Percentiles rank a stretch among this genome's conserved stretches.
Conservation (phyloP, 2,888 invertebrate species). For the Eupelmus urozonus region DNA sequence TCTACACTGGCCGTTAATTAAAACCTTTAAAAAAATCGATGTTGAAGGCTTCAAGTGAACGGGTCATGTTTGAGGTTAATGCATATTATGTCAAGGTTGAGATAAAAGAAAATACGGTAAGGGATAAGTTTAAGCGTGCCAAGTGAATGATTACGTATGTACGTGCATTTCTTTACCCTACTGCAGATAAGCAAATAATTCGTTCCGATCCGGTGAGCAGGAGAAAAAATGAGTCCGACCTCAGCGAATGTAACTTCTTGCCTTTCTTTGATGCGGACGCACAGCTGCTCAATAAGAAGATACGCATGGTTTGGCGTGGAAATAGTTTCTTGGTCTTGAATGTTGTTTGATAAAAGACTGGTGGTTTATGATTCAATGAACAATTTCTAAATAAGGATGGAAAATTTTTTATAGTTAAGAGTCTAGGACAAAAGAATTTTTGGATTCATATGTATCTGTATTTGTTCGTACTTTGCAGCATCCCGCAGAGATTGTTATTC, state of each 20-base stretch:
- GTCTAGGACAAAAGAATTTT: too few relatives aligned
- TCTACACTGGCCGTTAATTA: background rate
- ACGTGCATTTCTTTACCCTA: too few relatives aligned
- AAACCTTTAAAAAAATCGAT: background rate
- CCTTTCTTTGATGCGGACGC: background rate
- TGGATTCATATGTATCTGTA: too few relatives aligned
- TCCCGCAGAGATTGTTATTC: too few relatives aligned
- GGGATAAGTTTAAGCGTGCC: constrained; percentile 15
- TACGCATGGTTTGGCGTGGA: too few relatives aligned
- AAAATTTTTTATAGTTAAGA: too few relatives aligned
- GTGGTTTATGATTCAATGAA: too few relatives aligned
- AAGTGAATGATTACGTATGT: background rate
- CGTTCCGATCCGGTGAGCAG: constrained; percentile 34
- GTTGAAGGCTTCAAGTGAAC: too few relatives aligned
- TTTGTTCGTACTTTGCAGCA: too few relatives aligned
- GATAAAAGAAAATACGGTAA: constrained; percentile 33
- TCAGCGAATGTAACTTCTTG: constrained; percentile 8
- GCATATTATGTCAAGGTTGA: background rate
- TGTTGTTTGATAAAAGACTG: too few relatives aligned
- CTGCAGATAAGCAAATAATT: constrained; percentile 45
- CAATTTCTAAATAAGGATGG: too few relatives aligned
- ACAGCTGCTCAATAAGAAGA: constrained; percentile 2
- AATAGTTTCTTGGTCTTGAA: too few relatives aligned
- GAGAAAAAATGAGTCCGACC: constrained; percentile 25
- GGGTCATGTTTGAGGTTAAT: constrained; percentile 15